Conservation (phyloP, 1,140 invertebrate genomes). For the Heliothis virescens region DNA sequence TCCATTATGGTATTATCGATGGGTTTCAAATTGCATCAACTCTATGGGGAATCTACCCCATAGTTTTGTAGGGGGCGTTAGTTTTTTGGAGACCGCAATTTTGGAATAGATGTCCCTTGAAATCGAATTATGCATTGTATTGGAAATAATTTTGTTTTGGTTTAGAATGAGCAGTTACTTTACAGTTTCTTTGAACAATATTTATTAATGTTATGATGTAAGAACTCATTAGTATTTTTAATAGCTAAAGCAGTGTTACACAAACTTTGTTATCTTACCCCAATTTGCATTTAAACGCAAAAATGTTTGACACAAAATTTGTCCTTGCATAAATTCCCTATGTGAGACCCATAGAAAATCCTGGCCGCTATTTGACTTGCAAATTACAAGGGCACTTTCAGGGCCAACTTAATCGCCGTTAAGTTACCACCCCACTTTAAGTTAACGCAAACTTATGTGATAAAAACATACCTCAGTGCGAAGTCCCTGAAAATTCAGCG, state of each 20-base stretch:
- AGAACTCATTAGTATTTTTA: neutral
- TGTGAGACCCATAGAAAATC: constrained; percentile 28
- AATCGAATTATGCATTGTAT: constrained; percentile 35
- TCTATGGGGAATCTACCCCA: constrained; percentile 66
- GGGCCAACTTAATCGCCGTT: constrained; percentile 30
- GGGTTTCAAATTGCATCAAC: constrained; percentile 80
- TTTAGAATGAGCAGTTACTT: neutral
- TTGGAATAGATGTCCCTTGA: constrained; percentile 29
- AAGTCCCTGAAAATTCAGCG: constrained; percentile 46
- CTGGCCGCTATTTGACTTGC: constrained; percentile 35
- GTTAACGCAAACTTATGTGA: constrained; percentile 44
- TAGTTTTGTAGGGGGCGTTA: constrained; percentile 52
- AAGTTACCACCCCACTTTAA: constrained; percentile 41
- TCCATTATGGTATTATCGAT: constrained; percentile 81
- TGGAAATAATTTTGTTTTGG: constrained; percentile 13
- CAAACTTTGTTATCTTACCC: constrained; percentile 15
- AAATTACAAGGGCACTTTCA: constrained; percentile 22
- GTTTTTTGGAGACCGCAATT: constrained; percentile 23
- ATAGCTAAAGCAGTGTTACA: constrained; percentile 17
- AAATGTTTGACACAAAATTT: constrained; percentile 40
- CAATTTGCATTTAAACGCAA: constrained; percentile 31
- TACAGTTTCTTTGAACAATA: no score
- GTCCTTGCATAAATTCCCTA: constrained; percentile 36
- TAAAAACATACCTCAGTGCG: constrained; percentile 39
- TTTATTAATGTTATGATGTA: neutral